Evolutionary conservation across 1,140 invertebrate genomes (phyloP).

Genomic region (Trichonephila clavipes): DNA sequence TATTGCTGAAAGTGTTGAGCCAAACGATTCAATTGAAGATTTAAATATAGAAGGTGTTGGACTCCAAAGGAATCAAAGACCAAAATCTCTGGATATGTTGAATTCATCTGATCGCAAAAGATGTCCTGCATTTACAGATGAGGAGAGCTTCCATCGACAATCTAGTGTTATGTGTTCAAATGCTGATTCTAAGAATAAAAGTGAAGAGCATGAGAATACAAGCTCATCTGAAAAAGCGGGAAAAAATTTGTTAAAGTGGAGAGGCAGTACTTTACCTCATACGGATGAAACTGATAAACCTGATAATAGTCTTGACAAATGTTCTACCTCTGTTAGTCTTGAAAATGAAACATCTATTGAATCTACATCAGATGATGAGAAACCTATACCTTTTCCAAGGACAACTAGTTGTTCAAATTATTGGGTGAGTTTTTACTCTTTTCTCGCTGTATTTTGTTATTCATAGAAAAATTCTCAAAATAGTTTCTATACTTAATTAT

Average conservation of each 20-base stretch:
- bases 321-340: background rate
- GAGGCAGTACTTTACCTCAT: slow-evolving; percentile 68
- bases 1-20: slow-evolving; percentile 5
- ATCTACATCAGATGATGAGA: slow-evolving; percentile 54
- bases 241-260: slow-evolving; percentile 74
- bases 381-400: slow-evolving; percentile 62
- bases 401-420: slow-evolving; percentile 55
- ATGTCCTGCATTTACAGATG: slow-evolving; percentile 32
- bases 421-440: slow-evolving; percentile 39
- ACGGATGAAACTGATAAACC: slow-evolving; percentile 34
- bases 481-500: background rate
- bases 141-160: slow-evolving; percentile 70
- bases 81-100: slow-evolving; percentile 72
- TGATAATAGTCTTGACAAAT: background rate
- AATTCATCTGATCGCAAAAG: slow-evolving; percentile 67
- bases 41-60: slow-evolving; percentile 31
- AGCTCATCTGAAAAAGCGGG: slow-evolving; percentile 30
- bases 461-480: no score
- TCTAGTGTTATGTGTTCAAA: slow-evolving; percentile 68
- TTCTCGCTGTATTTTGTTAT: background rate
- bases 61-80: slow-evolving; percentile 63
- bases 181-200: slow-evolving; percentile 51
- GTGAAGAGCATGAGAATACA: background rate
- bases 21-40: background rate
- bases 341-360: background rate